Conservation (phyloP, 2,113 vertebrate species). For the Eurypyga helias region DNA sequence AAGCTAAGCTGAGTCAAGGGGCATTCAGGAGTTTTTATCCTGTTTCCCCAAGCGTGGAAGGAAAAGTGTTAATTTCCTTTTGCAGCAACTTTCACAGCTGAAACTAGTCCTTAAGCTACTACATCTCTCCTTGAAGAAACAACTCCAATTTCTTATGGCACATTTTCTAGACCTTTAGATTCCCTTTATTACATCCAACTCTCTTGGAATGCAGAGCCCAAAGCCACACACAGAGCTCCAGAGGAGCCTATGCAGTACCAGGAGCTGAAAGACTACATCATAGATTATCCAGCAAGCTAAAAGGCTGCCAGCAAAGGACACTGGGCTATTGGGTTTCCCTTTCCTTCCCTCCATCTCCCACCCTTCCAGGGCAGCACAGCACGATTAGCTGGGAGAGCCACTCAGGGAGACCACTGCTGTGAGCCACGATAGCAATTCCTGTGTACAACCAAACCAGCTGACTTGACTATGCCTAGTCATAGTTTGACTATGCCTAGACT, state of each 20-base stretch:
- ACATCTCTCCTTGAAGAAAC: neutral
- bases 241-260: neutral
- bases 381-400: neutral
- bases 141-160: neutral
- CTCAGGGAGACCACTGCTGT: neutral
- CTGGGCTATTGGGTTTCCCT: neutral
- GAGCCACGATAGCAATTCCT: neutral
- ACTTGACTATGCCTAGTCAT: neutral
- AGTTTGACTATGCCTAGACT: no score
- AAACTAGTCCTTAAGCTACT: neutral
- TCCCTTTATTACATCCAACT: neutral
- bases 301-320: neutral
- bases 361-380: neutral
- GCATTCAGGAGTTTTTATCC: neutral
- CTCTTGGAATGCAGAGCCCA: neutral
- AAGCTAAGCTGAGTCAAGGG: neutral
- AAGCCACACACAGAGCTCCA: neutral
- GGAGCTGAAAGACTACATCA: neutral
- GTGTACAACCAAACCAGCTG: neutral
- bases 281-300: neutral
- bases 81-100: neutral
- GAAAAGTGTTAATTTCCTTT: neutral
- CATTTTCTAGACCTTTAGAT: neutral
- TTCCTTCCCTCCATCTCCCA: neutral
- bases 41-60: neutral